phyloP scores from a whole-genome alignment of 2,888 invertebrate genomes.

The Lasioglossum pauxillum region DNA sequence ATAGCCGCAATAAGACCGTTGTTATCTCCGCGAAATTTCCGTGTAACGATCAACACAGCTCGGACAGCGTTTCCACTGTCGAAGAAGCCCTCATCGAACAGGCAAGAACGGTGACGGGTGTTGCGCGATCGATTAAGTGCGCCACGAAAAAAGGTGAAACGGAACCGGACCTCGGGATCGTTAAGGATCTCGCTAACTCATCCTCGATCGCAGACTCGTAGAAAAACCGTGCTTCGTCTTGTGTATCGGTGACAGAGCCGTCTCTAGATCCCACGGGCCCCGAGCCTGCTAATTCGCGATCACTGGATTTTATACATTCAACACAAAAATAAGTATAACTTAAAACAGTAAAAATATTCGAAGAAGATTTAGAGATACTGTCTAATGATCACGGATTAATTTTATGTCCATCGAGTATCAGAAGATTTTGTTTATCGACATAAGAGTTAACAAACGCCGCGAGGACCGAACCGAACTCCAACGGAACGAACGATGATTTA shows the following conservation, averaged over 20 bases:
- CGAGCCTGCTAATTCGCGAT: not conserved
- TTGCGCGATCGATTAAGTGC: conserved; percentile 43
- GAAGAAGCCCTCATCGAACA: conserved; percentile 7
- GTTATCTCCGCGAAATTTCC: conserved; percentile 17
- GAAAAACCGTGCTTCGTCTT: not conserved
- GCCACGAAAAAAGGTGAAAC: conserved; percentile 32
- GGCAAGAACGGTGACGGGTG: conserved; percentile 42
- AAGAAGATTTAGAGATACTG: no score
- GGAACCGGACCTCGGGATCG: conserved; percentile 22
- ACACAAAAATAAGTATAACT: no score
- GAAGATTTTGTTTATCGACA: not conserved
- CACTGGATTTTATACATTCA: no score
- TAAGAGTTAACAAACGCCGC: not conserved
- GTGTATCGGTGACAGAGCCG: not conserved
- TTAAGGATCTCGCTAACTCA: not conserved
- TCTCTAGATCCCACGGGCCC: not conserved
- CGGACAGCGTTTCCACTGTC: conserved; percentile 6
- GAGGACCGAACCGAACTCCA: conserved; percentile 12
- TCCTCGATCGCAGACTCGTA: not conserved
- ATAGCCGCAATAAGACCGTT: not conserved
- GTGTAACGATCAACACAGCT: conserved; percentile 17
- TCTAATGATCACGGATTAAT: no score
- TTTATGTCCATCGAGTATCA: no score
- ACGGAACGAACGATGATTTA: not conserved
- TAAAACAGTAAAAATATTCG: no score